Evolutionary conservation across 2,888 invertebrate genomes (phyloP).

Genomic region (Craniophora ligustri): DNA sequence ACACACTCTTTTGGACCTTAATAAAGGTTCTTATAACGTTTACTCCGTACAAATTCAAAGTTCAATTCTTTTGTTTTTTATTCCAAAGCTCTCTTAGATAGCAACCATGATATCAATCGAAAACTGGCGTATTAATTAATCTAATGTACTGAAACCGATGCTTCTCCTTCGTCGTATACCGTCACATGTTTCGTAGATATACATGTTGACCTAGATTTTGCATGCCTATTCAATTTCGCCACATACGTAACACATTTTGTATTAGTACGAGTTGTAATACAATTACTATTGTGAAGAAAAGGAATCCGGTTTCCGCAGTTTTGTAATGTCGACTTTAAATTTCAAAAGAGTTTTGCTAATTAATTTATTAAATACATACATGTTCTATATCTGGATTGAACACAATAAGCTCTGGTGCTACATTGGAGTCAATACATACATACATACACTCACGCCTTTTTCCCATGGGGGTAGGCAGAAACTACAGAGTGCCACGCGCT

Average conservation of each 20-base stretch:
- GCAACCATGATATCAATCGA: constrained; percentile 37
- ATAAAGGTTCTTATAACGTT: too few relatives aligned
- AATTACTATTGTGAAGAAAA: constrained; percentile 39
- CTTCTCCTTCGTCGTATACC: constrained; percentile 37
- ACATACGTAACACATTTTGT: constrained; percentile 39
- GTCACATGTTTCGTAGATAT: constrained; percentile 36
- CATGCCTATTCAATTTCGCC: constrained; percentile 58
- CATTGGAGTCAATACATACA: too few relatives aligned
- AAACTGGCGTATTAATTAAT: constrained; percentile 67
- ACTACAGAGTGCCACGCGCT: too few relatives aligned
- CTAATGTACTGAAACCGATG: constrained; percentile 62
- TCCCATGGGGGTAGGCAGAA: too few relatives aligned
- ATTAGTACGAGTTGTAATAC: constrained; percentile 27
- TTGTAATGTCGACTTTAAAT: neutral
- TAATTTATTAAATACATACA: neutral
- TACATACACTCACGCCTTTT: too few relatives aligned
- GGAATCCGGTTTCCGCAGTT: constrained; percentile 8
- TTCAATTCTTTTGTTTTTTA: constrained; percentile 13
- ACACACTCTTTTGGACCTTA: too few relatives aligned
- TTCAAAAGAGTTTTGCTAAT: neutral
- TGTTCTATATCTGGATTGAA: too few relatives aligned
- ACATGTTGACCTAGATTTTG: constrained; percentile 55
- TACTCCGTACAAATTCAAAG: too few relatives aligned
- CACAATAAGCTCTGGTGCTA: too few relatives aligned
- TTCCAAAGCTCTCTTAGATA: constrained; percentile 18